Percentiles rank a stretch among this genome's conserved stretches.
Evolutionary conservation across 37 sponge, comb jelly and placozoan species (phyloP).

Genomic region (Spongilla lacustris): DNA sequence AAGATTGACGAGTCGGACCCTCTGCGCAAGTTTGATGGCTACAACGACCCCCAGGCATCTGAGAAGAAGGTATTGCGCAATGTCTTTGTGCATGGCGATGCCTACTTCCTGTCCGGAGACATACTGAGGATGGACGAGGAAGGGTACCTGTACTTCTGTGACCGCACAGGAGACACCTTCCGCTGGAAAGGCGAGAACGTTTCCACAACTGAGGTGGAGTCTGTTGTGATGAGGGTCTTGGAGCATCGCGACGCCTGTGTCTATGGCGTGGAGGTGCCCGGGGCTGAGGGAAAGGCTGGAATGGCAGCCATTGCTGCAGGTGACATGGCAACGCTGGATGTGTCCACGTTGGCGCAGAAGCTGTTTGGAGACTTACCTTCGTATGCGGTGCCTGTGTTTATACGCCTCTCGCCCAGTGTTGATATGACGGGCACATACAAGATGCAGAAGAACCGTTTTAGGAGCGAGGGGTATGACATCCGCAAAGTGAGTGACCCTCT

Average conservation of each 20-base stretch:
- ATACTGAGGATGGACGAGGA: constrained; percentile 67
- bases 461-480: constrained; percentile 71
- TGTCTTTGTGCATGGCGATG: constrained; percentile 60
- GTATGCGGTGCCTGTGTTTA: constrained; percentile 81
- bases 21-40: constrained; percentile 67
- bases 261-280: constrained; percentile 79
- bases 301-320: constrained; percentile 78
- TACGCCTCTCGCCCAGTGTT: constrained; percentile 50
- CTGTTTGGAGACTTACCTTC: constrained; percentile 50
- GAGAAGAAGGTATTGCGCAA: constrained; percentile 51
- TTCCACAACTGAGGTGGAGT: constrained; percentile 86
- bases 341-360: constrained; percentile 37
- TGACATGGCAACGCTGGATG: constrained; percentile 22
- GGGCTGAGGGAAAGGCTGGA: constrained; percentile 82
- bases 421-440: constrained; percentile 75
- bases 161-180: constrained; percentile 88
- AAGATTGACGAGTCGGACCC: constrained; percentile 19
- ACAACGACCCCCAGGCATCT: constrained; percentile 45
- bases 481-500: constrained; percentile 44
- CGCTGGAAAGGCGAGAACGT: constrained; percentile 95
- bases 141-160: constrained; percentile 80
- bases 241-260: constrained; percentile 66
- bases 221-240: constrained; percentile 15
- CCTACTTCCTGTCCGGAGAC: constrained; percentile 65
- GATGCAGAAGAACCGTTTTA: constrained; percentile 60